Conservation (phyloP, 2,797 vertebrate genomes). For the Masticophis lateralis region DNA sequence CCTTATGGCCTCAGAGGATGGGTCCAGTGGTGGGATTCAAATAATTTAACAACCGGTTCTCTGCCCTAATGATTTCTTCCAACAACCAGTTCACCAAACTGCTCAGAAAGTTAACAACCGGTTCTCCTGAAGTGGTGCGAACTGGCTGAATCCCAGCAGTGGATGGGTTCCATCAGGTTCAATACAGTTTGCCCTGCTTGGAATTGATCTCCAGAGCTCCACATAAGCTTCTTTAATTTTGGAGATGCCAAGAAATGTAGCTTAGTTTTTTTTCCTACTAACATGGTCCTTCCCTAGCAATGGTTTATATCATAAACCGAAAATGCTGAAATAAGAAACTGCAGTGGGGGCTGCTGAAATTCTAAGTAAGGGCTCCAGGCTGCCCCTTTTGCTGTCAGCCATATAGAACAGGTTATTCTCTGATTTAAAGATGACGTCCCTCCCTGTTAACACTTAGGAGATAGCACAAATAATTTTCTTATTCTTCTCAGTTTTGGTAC, state of each 20-base stretch:
- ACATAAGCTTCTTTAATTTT: not conserved
- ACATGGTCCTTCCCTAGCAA: not conserved
- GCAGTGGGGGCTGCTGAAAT: constrained; percentile 20
- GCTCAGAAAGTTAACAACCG: too few species aligned
- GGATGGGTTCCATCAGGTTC: not conserved
- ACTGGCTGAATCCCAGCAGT: too few species aligned
- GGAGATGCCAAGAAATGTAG: not conserved
- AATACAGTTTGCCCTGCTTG: not conserved
- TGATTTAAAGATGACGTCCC: not conserved
- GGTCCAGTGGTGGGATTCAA: too few species aligned
- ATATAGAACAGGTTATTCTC: not conserved
- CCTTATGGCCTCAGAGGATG: not conserved
- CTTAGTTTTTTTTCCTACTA: not conserved
- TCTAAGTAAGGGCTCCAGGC: not conserved
- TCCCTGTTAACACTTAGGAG: not conserved
- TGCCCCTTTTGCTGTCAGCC: not conserved
- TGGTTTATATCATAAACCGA: not conserved
- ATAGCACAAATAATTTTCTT: not conserved
- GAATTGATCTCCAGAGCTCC: too few species aligned
- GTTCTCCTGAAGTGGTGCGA: too few species aligned
- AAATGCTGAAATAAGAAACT: not conserved
- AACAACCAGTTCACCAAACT: too few species aligned
- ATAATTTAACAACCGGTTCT: too few species aligned
- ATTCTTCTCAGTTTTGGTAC: not conserved
- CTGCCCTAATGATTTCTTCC: too few species aligned